phyloP scores from a whole-genome alignment of 2,797 vertebrate genomes.

The Syndactyla subalaris region DNA sequence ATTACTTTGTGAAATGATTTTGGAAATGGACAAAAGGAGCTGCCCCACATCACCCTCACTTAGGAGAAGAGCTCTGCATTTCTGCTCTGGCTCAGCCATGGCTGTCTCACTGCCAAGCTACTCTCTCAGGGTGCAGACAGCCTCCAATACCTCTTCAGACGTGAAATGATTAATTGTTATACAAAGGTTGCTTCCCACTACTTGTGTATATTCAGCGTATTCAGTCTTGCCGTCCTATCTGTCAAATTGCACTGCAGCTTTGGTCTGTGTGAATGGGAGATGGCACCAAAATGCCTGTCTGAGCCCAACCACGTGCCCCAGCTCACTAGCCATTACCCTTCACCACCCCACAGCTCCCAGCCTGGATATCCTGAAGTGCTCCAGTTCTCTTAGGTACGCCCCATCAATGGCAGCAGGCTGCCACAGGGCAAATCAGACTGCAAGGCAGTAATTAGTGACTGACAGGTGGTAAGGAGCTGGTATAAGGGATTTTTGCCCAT shows the following conservation, averaged over 20 bases:
- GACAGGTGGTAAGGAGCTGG: not conserved
- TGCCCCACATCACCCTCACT: accelerated
- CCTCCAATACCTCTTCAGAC: not conserved
- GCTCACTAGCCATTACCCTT: not conserved
- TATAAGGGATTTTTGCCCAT: conserved; percentile 2
- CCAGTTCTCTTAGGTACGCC: accelerated
- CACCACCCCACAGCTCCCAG: accelerated
- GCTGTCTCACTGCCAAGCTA: not conserved
- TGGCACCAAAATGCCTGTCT: not conserved
- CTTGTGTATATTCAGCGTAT: not conserved
- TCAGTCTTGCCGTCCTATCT: not conserved
- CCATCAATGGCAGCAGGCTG: not conserved
- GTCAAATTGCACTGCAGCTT: not conserved
- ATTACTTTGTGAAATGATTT: not conserved
- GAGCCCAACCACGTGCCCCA: not conserved
- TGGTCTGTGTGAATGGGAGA: not conserved
- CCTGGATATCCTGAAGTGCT: not conserved
- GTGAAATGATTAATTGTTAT: not conserved
- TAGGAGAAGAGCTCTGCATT: not conserved
- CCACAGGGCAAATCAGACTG: not conserved
- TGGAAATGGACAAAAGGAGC: not conserved
- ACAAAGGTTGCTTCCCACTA: not conserved
- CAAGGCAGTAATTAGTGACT: conserved; percentile 12
- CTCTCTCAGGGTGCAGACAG: not conserved
- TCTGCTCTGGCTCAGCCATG: not conserved